A percentile compares a stretch with the other conserved stretches of the same genome.
These are phyloP conservation scores for Nephila pilipes DNA, from an alignment of 1,140 invertebrate species.

Conservation along the genomic window DNA sequence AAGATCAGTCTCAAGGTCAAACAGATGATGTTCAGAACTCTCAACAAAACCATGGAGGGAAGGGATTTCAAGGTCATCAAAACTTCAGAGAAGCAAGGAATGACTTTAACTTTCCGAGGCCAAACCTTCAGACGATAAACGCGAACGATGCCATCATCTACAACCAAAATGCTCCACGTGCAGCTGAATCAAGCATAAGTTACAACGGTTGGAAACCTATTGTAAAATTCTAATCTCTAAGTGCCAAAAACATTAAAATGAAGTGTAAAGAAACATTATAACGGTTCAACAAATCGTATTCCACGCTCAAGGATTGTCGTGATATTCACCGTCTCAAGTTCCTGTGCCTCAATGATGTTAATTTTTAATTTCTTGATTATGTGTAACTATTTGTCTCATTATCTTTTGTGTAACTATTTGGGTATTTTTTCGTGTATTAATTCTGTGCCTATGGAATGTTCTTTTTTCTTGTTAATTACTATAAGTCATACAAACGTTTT, in stretches of 20 bases:
- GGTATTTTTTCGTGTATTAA: not conserved
- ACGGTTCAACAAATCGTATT: not conserved
- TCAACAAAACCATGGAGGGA: not conserved
- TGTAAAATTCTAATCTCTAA: not conserved
- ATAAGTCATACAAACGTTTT: too few relatives aligned
- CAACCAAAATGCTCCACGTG: constrained; percentile 21
- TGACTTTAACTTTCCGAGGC: not conserved
- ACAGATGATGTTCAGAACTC: not conserved
- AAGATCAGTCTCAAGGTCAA: not conserved
- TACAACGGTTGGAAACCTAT: constrained; percentile 60
- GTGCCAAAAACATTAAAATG: constrained; percentile 11
- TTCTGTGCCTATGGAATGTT: not conserved
- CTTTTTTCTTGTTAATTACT: not conserved
- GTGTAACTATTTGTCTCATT: not conserved
- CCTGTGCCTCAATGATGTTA: constrained; percentile 8
- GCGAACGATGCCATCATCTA: not conserved
- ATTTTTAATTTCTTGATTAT: too few relatives aligned
- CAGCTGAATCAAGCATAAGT: not conserved
- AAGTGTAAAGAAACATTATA: not conserved
- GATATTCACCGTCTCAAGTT: constrained; percentile 52
- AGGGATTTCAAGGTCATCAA: not conserved
- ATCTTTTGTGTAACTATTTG: not conserved
- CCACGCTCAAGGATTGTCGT: constrained; percentile 39
- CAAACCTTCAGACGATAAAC: not conserved
- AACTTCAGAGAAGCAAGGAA: constrained; percentile 21